Conservation (phyloP, 2,797 vertebrate species). For the Brachyalestes nurse region DNA sequence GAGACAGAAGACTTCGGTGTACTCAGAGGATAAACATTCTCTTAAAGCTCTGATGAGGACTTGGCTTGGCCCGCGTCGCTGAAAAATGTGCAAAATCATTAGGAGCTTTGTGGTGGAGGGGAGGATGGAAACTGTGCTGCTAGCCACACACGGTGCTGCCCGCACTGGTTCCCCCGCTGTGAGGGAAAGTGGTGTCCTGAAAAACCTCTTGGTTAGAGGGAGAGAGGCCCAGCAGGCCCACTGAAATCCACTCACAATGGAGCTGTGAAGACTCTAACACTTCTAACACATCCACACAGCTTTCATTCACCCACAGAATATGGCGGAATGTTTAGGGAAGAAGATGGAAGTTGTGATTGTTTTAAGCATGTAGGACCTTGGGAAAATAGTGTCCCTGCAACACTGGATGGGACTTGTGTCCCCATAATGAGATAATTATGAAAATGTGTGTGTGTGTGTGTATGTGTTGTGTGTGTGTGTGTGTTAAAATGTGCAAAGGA, state of each 20-base stretch:
- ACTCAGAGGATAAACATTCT: neutral
- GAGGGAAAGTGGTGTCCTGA: constrained; percentile 36
- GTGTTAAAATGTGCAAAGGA: too few relatives aligned
- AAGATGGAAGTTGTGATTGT: neutral
- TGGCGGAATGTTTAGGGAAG: neutral
- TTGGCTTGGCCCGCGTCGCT: neutral
- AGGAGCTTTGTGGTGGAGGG: neutral
- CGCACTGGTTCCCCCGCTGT: neutral
- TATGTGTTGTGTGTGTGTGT: too few relatives aligned
- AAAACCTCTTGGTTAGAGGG: constrained; percentile 28
- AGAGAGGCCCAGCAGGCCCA: constrained; percentile 20
- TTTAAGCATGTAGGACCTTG: too few relatives aligned
- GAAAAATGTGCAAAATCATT: constrained; percentile 16
- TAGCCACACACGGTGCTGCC: constrained; percentile 35
- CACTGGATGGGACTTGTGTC: too few relatives aligned
- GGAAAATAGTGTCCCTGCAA: too few relatives aligned
- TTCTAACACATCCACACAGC: constrained; percentile 17
- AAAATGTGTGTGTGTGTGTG: too few relatives aligned
- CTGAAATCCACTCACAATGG: constrained; percentile 14
- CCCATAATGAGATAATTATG: too few relatives aligned
- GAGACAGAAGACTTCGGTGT: neutral
- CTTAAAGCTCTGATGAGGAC: neutral
- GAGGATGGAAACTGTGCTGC: constrained; percentile 24
- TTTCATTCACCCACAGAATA: neutral
- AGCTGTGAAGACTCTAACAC: constrained; percentile 34